Percentiles rank a stretch among this genome's conserved stretches.
Conservation (phyloP, 1,140 invertebrate species). For the Parasteatoda tepidariorum region DNA sequence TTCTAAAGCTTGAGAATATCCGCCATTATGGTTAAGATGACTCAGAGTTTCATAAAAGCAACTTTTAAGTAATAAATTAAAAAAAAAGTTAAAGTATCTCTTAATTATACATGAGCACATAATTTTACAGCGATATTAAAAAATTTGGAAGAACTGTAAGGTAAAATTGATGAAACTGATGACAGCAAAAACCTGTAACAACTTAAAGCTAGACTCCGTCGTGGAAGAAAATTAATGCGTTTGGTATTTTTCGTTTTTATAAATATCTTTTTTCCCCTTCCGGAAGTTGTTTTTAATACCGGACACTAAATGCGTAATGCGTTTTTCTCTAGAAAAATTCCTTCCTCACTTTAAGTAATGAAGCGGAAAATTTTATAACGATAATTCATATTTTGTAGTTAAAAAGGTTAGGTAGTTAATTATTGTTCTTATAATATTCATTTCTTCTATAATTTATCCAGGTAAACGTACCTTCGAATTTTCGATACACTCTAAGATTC, state of each 20-base stretch:
- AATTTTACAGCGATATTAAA: too few relatives aligned
- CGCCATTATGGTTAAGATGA: too few relatives aligned
- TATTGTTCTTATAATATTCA: conserved; percentile 25
- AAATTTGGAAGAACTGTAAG: conserved; percentile 10
- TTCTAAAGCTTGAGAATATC: too few relatives aligned
- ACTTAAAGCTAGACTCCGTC: conserved; percentile 15
- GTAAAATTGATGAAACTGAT: conserved; percentile 49
- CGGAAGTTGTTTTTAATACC: background rate
- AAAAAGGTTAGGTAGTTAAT: conserved; percentile 48
- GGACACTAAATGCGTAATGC: too few relatives aligned
- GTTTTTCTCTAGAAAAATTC: background rate
- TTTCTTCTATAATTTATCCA: conserved; percentile 10
- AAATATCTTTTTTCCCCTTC: conserved; percentile 27
- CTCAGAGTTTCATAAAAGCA: too few relatives aligned
- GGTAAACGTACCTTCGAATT: conserved; percentile 9
- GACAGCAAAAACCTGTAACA: conserved; percentile 45
- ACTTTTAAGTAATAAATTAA: too few relatives aligned
- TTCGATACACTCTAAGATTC: conserved; percentile 7
- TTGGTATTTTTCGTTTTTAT: conserved; percentile 17
- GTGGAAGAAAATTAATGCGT: conserved; percentile 33
- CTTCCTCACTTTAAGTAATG: conserved; percentile 34
- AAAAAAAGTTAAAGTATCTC: too few relatives aligned
- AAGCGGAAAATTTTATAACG: conserved; percentile 43
- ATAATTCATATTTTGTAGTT: conserved; percentile 45
- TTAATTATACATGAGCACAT: too few relatives aligned